Evolutionary conservation across 2,113 vertebrate genomes (phyloP), one percentile per base, ranked within the genome.

Genomic region (Origma solitaria): DNA sequence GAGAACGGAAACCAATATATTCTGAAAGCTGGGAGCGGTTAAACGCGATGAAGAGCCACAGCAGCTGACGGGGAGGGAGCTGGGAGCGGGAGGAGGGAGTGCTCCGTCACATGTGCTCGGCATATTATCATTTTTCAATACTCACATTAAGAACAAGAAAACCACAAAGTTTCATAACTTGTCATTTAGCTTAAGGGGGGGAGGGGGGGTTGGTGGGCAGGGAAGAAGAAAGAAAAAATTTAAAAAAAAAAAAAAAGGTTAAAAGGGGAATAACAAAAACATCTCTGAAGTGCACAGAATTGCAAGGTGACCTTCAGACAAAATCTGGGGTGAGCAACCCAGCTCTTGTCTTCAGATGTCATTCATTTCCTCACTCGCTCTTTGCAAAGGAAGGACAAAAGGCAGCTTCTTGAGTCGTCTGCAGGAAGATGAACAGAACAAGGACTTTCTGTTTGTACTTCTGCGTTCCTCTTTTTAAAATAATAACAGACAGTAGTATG

Each of bases 1-100:
- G 88, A 95, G 97, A 92, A 96, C 20, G 84, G 96, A 97, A 97
- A 96, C 71, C 80, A 68, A 27, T 27, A 27, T 50, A 58, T 88
- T 94, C 68, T 88, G 91, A 91, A 62, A 90, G 80, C 72, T 84
- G 79, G 81, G 85, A 92, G 91, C 0, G 65, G 95, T 95, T 97
- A 82, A 93, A 95, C 0, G 1, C 0, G 27, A 66, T 70, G 62
- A 91, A 72, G 88, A 86, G 64, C 84, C 75, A n/a, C 80, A 90
- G 86, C 90, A 96, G 90, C 94, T 97, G 95, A 94, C 0, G 0
- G 61, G 82, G 82, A 92, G 53, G 81, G 88, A 95, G 68, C 51
- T 65, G 75, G 61, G 50, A 93, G 81, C 2, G 0, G 61, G 33
- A 92, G 75, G 69, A 87, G 77, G 83, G 90, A 95, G 87, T 2